phyloP scores from a whole-genome alignment of 2,113 vertebrate genomes.

The Chamaea fasciata region DNA sequence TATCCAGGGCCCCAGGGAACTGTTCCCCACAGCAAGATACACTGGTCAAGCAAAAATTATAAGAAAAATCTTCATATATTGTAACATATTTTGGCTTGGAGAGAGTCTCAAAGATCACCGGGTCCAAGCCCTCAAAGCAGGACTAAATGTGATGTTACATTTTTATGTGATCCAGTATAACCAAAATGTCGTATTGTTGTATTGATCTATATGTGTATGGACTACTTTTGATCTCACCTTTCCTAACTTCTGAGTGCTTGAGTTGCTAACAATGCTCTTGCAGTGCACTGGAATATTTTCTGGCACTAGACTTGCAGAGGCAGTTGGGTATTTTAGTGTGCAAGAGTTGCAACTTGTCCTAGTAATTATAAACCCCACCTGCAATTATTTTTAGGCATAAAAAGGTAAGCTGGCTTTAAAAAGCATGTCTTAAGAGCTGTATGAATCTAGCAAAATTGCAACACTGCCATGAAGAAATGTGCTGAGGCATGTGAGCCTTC shows the following conservation, averaged over 20 bases:
- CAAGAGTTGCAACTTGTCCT: conserved; percentile 24
- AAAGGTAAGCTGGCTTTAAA: conserved; percentile 19
- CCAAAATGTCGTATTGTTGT: background rate
- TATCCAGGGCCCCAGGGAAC: background rate
- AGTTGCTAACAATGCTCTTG: background rate
- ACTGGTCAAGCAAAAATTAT: background rate
- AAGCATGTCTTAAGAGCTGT: background rate
- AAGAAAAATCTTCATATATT: background rate
- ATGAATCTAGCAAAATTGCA: conserved; percentile 27
- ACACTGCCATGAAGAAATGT: conserved; percentile 35
- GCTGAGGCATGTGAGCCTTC: conserved; percentile 31
- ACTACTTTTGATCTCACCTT: background rate
- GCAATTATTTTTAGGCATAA: conserved; percentile 56
- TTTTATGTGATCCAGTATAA: background rate
- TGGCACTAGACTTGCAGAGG: background rate
- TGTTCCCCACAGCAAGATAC: background rate
- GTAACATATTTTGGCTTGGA: background rate
- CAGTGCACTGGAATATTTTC: background rate
- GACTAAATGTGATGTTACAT: background rate
- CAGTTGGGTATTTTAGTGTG: background rate
- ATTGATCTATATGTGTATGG: background rate
- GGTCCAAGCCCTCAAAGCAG: background rate
- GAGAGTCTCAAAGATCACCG: background rate
- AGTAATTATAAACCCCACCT: conserved; percentile 47
- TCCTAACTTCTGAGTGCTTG: background rate